phyloP scores from a whole-genome alignment of 2,888 invertebrate species.

The Scaptomyza cyrtandrae region DNA sequence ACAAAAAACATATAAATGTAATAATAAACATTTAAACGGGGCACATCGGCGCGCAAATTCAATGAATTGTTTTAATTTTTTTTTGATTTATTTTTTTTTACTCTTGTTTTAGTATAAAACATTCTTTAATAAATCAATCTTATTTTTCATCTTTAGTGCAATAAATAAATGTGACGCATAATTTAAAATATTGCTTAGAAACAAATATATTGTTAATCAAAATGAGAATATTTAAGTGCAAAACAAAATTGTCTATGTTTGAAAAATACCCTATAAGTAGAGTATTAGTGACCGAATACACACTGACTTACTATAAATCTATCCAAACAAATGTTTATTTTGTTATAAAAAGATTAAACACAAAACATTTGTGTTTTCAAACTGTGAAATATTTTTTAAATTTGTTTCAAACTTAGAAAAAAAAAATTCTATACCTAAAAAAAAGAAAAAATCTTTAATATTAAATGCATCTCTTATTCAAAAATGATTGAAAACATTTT shows the following conservation, averaged over 20 bases:
- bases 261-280: constrained; percentile 1
- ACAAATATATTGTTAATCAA: constrained; percentile 1
- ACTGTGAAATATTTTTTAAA: not conserved
- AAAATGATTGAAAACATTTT: no score
- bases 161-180: constrained; percentile 26
- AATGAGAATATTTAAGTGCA: not conserved
- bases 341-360: not conserved
- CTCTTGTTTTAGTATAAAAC: not conserved
- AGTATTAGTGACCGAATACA: no score
- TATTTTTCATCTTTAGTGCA: not conserved
- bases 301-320: no score
- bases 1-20: constrained; percentile 1
- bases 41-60: constrained; percentile 34
- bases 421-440: no score
- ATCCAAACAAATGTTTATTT: not conserved
- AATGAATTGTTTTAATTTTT: not conserved
- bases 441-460: no score
- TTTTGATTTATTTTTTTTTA: not conserved
- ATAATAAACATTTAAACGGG: constrained; percentile 20
- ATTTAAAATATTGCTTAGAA: not conserved
- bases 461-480: no score
- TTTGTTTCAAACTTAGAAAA: no score
- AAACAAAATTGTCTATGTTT: not conserved
- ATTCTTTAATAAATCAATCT: not conserved
- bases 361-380: not conserved